These are phyloP conservation scores for Psittacula cyanocephala DNA, from an alignment of 2,113 vertebrate species.

Conservation along the genomic window DNA sequence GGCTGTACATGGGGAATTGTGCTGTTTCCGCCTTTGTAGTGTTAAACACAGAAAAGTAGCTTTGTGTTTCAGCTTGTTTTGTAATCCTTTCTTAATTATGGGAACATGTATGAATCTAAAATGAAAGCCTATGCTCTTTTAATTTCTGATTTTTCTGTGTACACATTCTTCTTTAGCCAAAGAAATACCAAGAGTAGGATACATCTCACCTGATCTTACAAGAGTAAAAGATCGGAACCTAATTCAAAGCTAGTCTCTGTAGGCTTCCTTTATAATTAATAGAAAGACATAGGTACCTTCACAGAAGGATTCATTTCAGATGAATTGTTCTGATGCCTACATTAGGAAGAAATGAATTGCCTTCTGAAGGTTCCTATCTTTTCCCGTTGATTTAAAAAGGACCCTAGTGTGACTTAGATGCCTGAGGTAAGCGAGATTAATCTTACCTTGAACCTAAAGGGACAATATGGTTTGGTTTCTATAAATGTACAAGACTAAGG, in stretches of 20 bases:
- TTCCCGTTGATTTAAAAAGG: slow-evolving; percentile 14
- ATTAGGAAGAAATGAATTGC: background rate
- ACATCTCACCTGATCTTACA: background rate
- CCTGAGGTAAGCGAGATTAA: slow-evolving; percentile 39
- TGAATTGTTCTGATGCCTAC: slow-evolving; percentile 10
- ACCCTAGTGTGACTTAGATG: slow-evolving; percentile 44
- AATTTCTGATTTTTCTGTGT: background rate
- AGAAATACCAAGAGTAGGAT: background rate
- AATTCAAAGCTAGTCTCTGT: background rate
- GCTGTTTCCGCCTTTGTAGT: background rate
- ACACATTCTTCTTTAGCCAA: background rate
- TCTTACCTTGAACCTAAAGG: background rate
- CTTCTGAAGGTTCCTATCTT: slow-evolving; percentile 1
- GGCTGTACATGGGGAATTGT: background rate
- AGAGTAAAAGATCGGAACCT: background rate
- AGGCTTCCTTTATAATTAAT: slow-evolving; percentile 44
- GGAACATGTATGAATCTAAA: background rate
- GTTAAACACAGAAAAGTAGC: background rate
- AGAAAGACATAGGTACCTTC: background rate
- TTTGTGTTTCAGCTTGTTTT: background rate
- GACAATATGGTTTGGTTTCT: background rate
- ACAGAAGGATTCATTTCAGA: slow-evolving; percentile 31
- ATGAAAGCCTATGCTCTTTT: background rate
- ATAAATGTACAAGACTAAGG: background rate
- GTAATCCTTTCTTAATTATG: slow-evolving; percentile 11